Evolutionary conservation across 2,113 vertebrate genomes (phyloP).

Genomic region (Meleagris gallopavo): DNA sequence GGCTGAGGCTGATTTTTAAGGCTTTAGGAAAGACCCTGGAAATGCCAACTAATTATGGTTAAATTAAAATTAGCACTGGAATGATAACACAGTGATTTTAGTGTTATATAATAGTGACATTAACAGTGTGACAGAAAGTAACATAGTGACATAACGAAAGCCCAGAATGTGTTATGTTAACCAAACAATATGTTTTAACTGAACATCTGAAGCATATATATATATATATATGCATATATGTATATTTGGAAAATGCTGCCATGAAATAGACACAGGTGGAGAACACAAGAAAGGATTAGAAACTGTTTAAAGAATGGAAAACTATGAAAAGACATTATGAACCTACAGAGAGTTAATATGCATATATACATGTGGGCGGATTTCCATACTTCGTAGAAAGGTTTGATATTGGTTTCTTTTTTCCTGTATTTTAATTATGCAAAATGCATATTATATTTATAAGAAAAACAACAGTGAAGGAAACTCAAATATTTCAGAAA

Average conservation of each 20-base stretch:
- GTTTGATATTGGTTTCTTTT: not conserved
- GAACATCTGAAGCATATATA: not conserved
- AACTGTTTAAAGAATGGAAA: not conserved
- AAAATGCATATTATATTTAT: not conserved
- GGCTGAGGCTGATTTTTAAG: not conserved
- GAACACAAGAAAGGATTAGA: not conserved
- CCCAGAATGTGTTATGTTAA: not conserved
- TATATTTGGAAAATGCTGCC: not conserved
- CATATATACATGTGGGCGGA: not conserved
- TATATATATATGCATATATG: no score
- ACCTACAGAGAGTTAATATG: not conserved
- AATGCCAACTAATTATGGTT: not conserved
- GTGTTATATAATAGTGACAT: constrained; percentile 3
- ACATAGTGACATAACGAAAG: not conserved
- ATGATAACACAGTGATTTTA: not conserved
- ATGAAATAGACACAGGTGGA: not conserved
- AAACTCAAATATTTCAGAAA: not conserved
- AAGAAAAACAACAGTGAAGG: not conserved
- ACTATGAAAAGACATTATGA: not conserved
- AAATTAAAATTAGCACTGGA: constrained; percentile 24
- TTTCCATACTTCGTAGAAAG: not conserved
- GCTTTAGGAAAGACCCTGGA: not conserved
- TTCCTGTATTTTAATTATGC: not conserved
- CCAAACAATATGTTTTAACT: not conserved
- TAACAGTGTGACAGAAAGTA: constrained; percentile 10